Evolutionary conservation across 2,888 invertebrate species (phyloP), one percentile per base, ranked within the genome.

Genomic region (Apamea sordens): DNA sequence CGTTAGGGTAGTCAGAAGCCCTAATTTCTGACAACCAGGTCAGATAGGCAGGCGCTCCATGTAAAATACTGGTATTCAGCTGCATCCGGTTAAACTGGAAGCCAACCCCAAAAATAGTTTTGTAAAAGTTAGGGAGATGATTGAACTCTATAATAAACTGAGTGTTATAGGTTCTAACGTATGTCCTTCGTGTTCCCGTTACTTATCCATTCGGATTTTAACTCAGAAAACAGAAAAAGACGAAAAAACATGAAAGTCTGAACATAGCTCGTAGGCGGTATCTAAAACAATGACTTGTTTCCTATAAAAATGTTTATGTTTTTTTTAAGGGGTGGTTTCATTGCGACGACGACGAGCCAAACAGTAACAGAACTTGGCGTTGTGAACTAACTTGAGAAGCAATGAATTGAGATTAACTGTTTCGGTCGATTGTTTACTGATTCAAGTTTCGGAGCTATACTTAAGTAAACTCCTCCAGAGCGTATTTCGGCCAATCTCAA

Each of bases 251-350:
- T 11, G 41, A 64, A 32, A 69, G 59, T 65, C 21, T 65, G 44
- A 28, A 70, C 8, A 63, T 67, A 81, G 65, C 69, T 50, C 24
- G 61, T 36, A 56, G 28, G 44, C 53, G 36, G 47, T 73, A 67
- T 41, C 65, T 63, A 76, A 73, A 70, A 70, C 76, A 76, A 79
- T 64, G 70, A 70, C 75, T 74, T 64, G 72, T 70, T 79, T 68
- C 68, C 69, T 76, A 78, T 86, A 83, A 86, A 81, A 72, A 80
- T 73, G 77, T 75, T 81, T 76, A 76, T 78, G 74, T 81, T 79
- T 78, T 47, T 47, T 36, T 80, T 80, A 84, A 82, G 84, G 84
- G 71, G 44, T 32, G 59, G 74, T 84, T 41, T 73, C 53, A 0
- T 18, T 47, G 24, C 41, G 15, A 18, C n/a, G 21, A 8, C 59